A percentile compares a stretch with the other conserved stretches of the same genome.
These are phyloP conservation scores for Ibycter americanus DNA, from an alignment of 2,797 vertebrate genomes.

Conservation along the genomic window DNA sequence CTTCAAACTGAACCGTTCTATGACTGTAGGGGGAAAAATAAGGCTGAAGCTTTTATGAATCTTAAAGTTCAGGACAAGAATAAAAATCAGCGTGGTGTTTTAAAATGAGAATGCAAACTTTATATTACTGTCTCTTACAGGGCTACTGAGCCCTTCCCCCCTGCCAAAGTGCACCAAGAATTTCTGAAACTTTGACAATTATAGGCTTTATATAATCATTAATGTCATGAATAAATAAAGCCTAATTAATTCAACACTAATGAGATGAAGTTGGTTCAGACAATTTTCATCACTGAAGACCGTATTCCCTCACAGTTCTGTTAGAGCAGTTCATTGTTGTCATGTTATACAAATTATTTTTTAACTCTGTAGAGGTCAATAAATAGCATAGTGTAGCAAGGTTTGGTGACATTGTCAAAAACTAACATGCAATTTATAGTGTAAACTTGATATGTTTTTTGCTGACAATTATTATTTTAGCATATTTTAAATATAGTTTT, in stretches of 20 bases:
- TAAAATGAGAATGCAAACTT: background rate
- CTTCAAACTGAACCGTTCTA: background rate
- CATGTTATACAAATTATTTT: background rate
- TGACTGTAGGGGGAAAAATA: constrained; percentile 13
- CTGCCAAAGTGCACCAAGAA: background rate
- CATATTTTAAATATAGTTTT: background rate
- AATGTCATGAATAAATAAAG: constrained; percentile 57
- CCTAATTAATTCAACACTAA: constrained; percentile 46
- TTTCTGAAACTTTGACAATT: background rate
- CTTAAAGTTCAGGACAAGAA: background rate
- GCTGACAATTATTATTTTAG: background rate
- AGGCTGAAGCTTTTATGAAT: constrained; percentile 11
- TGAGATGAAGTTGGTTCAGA: background rate
- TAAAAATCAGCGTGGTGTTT: background rate
- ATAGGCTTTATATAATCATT: background rate
- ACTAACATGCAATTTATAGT: background rate
- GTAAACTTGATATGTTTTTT: background rate
- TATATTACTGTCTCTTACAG: background rate
- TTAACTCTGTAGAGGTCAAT: background rate
- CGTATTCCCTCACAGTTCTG: background rate
- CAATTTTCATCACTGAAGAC: background rate
- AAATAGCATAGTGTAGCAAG: background rate
- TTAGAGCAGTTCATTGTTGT: background rate
- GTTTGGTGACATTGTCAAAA: background rate
- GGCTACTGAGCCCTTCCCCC: background rate